A percentile compares a stretch with the other conserved stretches of the same genome.
Conservation (phyloP, 2,797 vertebrate species). For the Tinamus major region DNA sequence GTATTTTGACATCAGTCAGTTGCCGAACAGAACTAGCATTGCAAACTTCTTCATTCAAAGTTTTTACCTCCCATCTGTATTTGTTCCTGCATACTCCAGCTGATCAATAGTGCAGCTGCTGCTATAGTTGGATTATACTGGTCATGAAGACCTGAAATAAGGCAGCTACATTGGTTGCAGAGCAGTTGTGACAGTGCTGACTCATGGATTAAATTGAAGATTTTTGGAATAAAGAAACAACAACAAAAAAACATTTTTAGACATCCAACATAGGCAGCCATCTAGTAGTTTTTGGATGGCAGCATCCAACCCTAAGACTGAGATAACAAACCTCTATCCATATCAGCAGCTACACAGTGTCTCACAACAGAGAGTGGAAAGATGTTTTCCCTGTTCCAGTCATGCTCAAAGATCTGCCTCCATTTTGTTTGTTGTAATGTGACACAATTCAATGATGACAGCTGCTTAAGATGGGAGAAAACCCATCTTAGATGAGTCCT, state of each 20-base stretch:
- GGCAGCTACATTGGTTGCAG: not conserved
- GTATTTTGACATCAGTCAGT: not conserved
- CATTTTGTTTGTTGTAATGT: not conserved
- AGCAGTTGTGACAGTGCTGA: not conserved
- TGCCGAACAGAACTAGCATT: not conserved
- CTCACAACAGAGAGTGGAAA: not conserved
- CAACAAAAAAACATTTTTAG: not conserved
- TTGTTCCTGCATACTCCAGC: not conserved
- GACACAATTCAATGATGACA: not conserved
- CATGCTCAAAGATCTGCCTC: not conserved
- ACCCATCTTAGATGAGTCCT: not conserved
- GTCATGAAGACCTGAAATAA: not conserved
- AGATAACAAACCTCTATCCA: not conserved
- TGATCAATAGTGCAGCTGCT: not conserved
- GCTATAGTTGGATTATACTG: not conserved
- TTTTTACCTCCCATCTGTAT: not conserved
- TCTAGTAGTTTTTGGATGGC: not conserved
- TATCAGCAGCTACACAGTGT: not conserved
- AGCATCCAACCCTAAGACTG: not conserved
- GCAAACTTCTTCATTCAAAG: not conserved
- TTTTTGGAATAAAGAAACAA: not conserved
- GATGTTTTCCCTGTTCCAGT: rapidly evolving
- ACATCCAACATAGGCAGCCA: rapidly evolving
- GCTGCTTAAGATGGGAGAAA: not conserved
- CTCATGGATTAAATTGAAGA: not conserved